phyloP scores from a whole-genome alignment of 2,113 vertebrate genomes.

The Semnopithecus entellus region DNA sequence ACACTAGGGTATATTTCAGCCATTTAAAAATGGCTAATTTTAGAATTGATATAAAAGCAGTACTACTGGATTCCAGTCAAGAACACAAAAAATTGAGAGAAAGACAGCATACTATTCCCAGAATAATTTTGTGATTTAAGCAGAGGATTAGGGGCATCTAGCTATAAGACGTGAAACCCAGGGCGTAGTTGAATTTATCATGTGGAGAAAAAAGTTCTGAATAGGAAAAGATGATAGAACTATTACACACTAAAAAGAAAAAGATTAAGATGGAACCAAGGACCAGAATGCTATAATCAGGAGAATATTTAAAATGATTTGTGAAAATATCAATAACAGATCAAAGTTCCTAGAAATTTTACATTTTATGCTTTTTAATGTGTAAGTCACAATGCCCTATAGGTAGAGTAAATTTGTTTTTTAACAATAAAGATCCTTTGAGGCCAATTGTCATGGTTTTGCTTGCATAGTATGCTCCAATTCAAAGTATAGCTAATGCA shows the following conservation, averaged over 20 bases:
- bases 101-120: neutral
- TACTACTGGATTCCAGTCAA: neutral
- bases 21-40: slow-evolving; percentile 8
- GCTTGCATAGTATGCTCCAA: neutral
- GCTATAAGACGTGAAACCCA: neutral
- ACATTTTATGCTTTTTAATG: neutral
- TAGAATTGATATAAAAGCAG: neutral
- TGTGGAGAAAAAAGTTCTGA: neutral
- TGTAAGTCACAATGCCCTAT: neutral
- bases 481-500: neutral
- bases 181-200: neutral
- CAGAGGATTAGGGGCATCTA: neutral
- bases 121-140: neutral
- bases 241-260: neutral
- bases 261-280: neutral
- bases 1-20: neutral
- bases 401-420: neutral
- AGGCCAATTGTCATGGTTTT: neutral
- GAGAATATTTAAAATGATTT: neutral
- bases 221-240: neutral
- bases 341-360: neutral
- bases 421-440: neutral
- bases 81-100: neutral
- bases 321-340: neutral
- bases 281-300: neutral